phyloP scores from a whole-genome alignment of 2,888 invertebrate genomes.

The Steromphala cineraria region DNA sequence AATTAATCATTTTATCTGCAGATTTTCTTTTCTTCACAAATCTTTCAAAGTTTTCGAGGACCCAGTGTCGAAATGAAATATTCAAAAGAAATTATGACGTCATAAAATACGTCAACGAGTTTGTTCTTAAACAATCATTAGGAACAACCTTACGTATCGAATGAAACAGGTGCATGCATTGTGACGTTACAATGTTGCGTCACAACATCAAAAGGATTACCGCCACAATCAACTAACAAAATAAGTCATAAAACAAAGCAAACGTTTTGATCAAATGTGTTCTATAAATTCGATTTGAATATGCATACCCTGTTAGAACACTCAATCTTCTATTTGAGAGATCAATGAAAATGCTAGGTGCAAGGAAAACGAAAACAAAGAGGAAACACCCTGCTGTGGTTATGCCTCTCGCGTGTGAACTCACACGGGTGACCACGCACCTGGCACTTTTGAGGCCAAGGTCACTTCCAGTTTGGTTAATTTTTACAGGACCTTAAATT shows the following conservation, averaged over 20 bases:
- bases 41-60: background rate
- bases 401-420: too few species aligned
- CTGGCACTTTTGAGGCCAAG: conserved; percentile 10
- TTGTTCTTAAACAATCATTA: conserved; percentile 11
- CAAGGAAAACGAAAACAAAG: background rate
- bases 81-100: conserved; percentile 11
- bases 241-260: too few species aligned
- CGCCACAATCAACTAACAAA: background rate
- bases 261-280: too few species aligned
- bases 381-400: background rate
- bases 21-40: background rate
- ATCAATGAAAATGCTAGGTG: too few species aligned
- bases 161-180: background rate
- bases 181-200: conserved; percentile 13
- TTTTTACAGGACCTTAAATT: too few species aligned
- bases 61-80: background rate
- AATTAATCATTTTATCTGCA: background rate
- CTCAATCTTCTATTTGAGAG: too few species aligned
- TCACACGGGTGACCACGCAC: background rate
- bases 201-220: conserved; percentile 6
- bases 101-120: conserved; percentile 14
- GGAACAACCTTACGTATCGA: background rate
- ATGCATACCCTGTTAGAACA: too few species aligned
- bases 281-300: too few species aligned
- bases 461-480: background rate